Base-by-base conservation (phyloP, 1,140 invertebrate genomes). In the Agraylea sexmaculata region DNA sequence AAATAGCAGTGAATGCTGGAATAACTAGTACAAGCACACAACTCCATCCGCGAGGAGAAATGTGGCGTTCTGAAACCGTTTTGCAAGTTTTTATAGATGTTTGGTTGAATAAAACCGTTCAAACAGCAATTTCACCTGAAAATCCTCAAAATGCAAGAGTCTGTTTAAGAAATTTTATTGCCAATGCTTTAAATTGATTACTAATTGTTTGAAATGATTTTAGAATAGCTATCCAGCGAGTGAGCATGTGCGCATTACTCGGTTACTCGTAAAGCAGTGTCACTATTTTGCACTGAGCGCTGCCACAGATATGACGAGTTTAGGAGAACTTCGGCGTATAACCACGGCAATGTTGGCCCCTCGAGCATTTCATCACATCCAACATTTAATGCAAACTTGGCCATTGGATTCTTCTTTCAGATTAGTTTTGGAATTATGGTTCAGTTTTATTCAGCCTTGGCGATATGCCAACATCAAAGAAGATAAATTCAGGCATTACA, bases 401-500 rank as follows among this genome's bases (percentile, higher is more conserved):
- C 91, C 91, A 3, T 62, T 93, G 13, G 90, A 95, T 62, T 80
- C 83, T 42, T 92, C 89, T 0, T 87, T 96, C 59, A 69, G 85
- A 50, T 70, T 92, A 39, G 87, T 95, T 5, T 68, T 94, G 51
- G 91, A 96, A 63, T 77, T 89, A 3, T 96, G 90, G 90, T 64
- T 96, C 0, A 93, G 87, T 56, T 92, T 88, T 51, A 90, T 95
- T 54, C 91, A 95, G 57, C 91, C 92, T 1, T 96, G 91, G 91
- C 71, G 92, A 49, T 96, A 96, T 55, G 64, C 67, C 43, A 46
- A 46, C 28, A 51, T 66, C 43, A 58, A 49, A 37, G 54, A 61
- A 47, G 60, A 62, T 30, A 65, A 57, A 58, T 60, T 49, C 11
- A 22, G 42, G 33, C 18, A 17, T 60, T 45, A 19, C 15, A 21